These are phyloP conservation scores for Cheilosia grossa DNA, from an alignment of 2,888 invertebrate species.

Conservation along the genomic window DNA sequence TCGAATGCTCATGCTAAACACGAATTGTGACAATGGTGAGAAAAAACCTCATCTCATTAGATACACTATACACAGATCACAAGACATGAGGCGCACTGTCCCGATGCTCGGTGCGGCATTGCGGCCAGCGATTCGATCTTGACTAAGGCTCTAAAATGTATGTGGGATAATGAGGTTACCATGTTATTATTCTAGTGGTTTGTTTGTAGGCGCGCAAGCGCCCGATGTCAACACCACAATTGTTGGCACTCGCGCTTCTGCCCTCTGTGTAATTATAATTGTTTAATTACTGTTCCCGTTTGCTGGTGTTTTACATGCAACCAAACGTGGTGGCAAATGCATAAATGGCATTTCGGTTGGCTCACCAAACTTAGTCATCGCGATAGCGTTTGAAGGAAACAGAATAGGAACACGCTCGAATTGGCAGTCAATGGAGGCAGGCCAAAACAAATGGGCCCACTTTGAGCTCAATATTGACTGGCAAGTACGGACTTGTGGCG, in stretches of 20 bases:
- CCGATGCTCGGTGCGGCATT: neutral
- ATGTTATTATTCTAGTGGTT: conserved; percentile 48
- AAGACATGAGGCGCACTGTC: neutral
- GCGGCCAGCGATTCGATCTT: conserved; percentile 22
- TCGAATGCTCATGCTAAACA: conserved; percentile 62
- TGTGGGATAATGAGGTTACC: conserved; percentile 51
- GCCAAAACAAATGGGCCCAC: conserved; percentile 29
- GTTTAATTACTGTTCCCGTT: conserved; percentile 63
- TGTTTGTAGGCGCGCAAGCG: conserved; percentile 61
- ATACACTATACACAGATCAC: conserved; percentile 16
- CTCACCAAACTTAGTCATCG: conserved; percentile 44
- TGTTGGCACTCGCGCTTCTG: conserved; percentile 59
- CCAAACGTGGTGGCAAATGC: conserved; percentile 38
- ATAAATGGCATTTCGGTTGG: conserved; percentile 37
- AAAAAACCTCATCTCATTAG: conserved; percentile 70
- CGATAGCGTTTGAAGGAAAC: conserved; percentile 19
- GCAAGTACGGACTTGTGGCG: conserved; percentile 15
- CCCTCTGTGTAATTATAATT: conserved; percentile 69
- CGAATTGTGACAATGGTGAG: conserved; percentile 70
- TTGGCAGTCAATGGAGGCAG: conserved; percentile 38
- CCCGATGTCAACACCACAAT: conserved; percentile 66
- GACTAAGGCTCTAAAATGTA: conserved; percentile 44
- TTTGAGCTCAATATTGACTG: neutral
- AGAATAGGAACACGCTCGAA: conserved; percentile 37
- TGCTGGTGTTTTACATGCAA: conserved; percentile 46